phyloP scores from a whole-genome alignment of 2,888 invertebrate genomes.

The Lasioglossum leucozonium region DNA sequence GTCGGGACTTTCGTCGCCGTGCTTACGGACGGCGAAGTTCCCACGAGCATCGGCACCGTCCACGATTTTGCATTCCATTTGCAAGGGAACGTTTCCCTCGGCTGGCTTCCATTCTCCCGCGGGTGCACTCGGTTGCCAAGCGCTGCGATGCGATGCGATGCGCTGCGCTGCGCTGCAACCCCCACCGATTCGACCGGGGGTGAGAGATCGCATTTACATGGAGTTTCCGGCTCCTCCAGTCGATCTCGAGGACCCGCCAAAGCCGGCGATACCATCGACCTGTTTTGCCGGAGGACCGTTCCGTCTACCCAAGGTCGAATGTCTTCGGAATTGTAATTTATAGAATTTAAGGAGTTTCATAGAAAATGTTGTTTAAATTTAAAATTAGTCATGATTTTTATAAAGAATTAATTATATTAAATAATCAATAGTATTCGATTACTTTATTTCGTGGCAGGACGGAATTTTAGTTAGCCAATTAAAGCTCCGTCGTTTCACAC shows the following conservation, averaged over 20 bases:
- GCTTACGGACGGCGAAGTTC: constrained; percentile 60
- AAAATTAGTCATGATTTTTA: too few relatives aligned
- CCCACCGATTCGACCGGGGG: constrained; percentile 26
- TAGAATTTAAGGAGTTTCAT: too few relatives aligned
- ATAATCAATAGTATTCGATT: too few relatives aligned
- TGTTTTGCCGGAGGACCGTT: constrained; percentile 50
- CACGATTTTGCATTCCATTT: constrained; percentile 72
- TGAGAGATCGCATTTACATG: constrained; percentile 68
- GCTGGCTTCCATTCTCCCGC: constrained; percentile 59
- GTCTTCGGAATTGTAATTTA: neutral
- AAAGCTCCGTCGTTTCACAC: neutral
- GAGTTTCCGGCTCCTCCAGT: constrained; percentile 53
- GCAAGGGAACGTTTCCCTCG: constrained; percentile 56
- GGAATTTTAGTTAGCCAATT: neutral
- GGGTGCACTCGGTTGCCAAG: constrained; percentile 59
- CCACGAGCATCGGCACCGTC: constrained; percentile 62
- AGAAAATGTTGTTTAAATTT: too few relatives aligned
- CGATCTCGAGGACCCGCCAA: constrained; percentile 56
- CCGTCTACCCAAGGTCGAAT: neutral
- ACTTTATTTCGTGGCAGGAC: too few relatives aligned
- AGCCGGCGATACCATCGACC: constrained; percentile 51
- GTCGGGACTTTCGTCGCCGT: constrained; percentile 69
- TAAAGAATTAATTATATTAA: too few relatives aligned
- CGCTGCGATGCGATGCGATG: neutral
- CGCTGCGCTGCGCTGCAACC: neutral